Base-by-base conservation (phyloP, 2,888 invertebrate species). In the Mesodorylaimus sp. region DNA sequence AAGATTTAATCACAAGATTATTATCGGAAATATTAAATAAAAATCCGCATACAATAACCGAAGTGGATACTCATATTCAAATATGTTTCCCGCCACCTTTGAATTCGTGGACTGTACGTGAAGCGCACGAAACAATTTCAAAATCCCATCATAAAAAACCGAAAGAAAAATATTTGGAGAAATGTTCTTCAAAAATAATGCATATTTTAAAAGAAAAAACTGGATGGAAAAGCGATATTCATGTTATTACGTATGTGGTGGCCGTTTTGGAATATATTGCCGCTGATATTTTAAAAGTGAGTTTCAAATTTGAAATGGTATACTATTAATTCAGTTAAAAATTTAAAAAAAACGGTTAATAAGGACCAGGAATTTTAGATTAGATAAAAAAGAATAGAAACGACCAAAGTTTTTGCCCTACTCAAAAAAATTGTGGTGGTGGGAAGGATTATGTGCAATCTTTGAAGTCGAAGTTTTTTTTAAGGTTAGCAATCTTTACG, bases 201-300 rank as follows among this genome's bases (percentile, higher is more conserved):
- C 28, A 3, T 27, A 2, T 47, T 10, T 53, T 50, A 45, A 38
- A 68, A 68, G 71, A 70, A 56, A 64, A 69, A 48, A 59, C 71
- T 38, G 66, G 66, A 3, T 68, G 69, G 59, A 68, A 70, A 57
- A 62, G 70, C 19, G 72, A 72, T 52, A 59, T 63, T 53, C 81
- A 83, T 51, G 87, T 91, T 29, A 80, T 87, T 2, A 74, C 85
- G 51, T 91, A 85, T 71, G 79, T 91, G 64, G 83, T 86, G 42
- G 88, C 86, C 45, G 86, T 93, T 41, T 71, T 95, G 58, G 93
- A 93, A 70, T 91, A 87, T 69, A 87, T 93, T 58, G 83, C 87
- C 56, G 83, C 84, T 1, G 93, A 95, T 71, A 89, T 93, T 60
- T 72, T 95, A 48, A 87, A 88, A 73, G 78, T 78, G 65, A 60